These are phyloP conservation scores for Coptotermes formosanus DNA, from an alignment of 1,140 invertebrate genomes.

Conservation along the genomic window DNA sequence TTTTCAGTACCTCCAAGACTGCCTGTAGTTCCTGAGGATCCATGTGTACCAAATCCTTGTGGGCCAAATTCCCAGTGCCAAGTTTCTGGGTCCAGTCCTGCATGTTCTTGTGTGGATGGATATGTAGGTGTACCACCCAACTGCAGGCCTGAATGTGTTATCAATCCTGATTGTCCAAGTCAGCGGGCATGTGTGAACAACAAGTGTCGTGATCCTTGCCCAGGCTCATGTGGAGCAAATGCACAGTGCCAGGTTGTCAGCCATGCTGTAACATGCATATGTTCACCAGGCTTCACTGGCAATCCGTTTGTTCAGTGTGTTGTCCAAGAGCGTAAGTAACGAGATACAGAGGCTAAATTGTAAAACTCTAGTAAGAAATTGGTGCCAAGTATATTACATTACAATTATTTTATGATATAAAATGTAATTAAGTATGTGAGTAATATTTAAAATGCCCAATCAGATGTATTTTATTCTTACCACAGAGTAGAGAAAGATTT, in stretches of 20 bases:
- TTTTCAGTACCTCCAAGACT: background rate
- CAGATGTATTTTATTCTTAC: no score
- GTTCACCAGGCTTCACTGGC: conserved; percentile 69
- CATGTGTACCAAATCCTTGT: conserved; percentile 75
- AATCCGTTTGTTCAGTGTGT: conserved; percentile 70
- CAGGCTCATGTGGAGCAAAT: conserved; percentile 72
- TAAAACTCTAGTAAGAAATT: background rate
- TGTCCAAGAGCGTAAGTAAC: conserved; percentile 43
- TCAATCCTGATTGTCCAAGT: conserved; percentile 73
- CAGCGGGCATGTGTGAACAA: conserved; percentile 72
- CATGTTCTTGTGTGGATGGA: conserved; percentile 68
- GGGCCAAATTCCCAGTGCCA: conserved; percentile 74
- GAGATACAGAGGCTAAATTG: background rate
- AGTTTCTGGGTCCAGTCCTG: conserved; percentile 57
- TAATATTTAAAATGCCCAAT: no score
- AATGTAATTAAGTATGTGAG: no score
- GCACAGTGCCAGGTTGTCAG: conserved; percentile 73
- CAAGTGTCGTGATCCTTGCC: conserved; percentile 73
- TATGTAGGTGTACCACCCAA: conserved; percentile 70
- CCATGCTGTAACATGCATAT: conserved; percentile 74
- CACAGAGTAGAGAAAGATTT: no score
- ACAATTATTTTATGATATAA: background rate
- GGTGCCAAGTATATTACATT: background rate
- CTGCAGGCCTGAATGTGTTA: conserved; percentile 72
- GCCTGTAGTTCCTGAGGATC: conserved; percentile 48